Evolutionary conservation across 2,888 invertebrate species (phyloP).

Genomic region (Temnothorax rugatulus): DNA sequence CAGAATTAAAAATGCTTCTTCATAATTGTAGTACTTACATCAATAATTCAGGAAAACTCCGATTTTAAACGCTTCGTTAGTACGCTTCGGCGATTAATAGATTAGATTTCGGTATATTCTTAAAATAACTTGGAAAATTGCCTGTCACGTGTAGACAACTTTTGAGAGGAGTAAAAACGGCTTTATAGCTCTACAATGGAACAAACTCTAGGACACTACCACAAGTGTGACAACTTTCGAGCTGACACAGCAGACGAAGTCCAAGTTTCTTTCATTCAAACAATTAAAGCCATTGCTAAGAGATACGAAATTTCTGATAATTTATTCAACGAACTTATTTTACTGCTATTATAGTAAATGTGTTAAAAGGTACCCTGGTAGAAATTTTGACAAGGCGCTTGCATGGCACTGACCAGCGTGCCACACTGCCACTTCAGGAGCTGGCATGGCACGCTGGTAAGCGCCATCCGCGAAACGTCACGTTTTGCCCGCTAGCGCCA

Average conservation of each 20-base stretch:
- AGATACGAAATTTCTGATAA: neutral
- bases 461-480: too few relatives aligned
- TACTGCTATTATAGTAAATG: neutral
- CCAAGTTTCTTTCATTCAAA: slow-evolving; percentile 7
- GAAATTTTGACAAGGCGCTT: too few relatives aligned
- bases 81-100: neutral
- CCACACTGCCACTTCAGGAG: too few relatives aligned
- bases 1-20: too few relatives aligned
- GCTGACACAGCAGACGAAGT: neutral
- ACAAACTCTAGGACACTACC: neutral
- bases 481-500: too few relatives aligned
- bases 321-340: neutral
- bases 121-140: slow-evolving; percentile 32
- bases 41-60: too few relatives aligned
- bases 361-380: neutral
- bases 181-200: neutral
- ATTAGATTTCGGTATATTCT: neutral
- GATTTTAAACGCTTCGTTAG: too few relatives aligned
- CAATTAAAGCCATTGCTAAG: neutral
- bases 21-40: too few relatives aligned
- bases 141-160: neutral
- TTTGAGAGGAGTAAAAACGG: slow-evolving; percentile 3
- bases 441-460: too few relatives aligned
- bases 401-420: too few relatives aligned
- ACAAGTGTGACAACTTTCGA: neutral